Evolutionary conservation across 2,888 invertebrate genomes (phyloP), one percentile per base, ranked within the genome.

Genomic region (Drosophila anomelani): DNA sequence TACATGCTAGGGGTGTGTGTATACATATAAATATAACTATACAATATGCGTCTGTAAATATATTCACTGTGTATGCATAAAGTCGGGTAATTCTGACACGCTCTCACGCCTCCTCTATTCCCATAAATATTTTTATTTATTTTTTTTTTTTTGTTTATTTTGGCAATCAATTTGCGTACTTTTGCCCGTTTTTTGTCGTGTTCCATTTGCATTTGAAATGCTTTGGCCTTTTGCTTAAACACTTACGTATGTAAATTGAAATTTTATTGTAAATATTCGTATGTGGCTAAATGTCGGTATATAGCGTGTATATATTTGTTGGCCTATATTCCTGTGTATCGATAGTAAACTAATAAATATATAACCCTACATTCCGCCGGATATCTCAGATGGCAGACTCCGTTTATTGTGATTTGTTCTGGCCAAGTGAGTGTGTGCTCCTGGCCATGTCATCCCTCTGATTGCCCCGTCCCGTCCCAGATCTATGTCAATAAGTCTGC

Each of bases 211-310:
- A 84, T 86, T 84, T 83, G 54, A 78, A 86, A 86, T 83, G 86
- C 82, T 81, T 84, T 75, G 81, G 81, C 86, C 71, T 85, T 83
- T 78, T 77, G 75, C 77, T 84, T 77, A 81, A 87, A 85, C 82
- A 85, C 82, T 85, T 86, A 81, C 78, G 80, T 69, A 81, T 84
- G 80, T 79, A 84, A 80, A 84, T 84, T 77, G 77, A 79, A 79
- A 80, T 79, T 71, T 57, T 61, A 53, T 67, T 78, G 44, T 78
- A 49, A 69, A 69, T 70, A 64, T 57, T 70, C 59, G 41, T 46
- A 62, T 60, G 73, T 34, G 62, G 58, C 58, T 72, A 74, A 55
- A 58, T 77, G 36, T 75, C 39, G 23, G 17, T 57, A 41, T 62
- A 23, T 68, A 32, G 47, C n/a, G n/a, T 47, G 26, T 59, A 41